These are phyloP conservation scores for Crenichthys baileyi DNA, from an alignment of 2,797 vertebrate species.

Conservation along the genomic window DNA sequence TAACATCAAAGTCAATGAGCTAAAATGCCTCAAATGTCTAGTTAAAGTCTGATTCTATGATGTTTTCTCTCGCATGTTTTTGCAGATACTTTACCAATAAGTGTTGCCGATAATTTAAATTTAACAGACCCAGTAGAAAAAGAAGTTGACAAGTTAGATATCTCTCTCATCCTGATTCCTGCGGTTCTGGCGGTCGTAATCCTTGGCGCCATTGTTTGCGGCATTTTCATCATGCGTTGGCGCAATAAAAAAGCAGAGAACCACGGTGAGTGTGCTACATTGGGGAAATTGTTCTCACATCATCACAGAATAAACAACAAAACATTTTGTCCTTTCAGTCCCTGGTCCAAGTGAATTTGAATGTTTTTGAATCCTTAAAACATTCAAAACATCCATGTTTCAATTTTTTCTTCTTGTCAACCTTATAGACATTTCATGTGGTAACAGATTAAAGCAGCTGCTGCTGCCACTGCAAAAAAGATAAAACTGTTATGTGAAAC, in stretches of 20 bases:
- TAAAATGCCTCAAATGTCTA: neutral
- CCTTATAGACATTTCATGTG: neutral
- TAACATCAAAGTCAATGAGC: neutral
- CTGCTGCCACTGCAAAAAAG: neutral
- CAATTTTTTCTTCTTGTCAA: neutral
- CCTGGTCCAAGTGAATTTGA: neutral
- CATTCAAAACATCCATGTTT: neutral
- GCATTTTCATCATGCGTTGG: constrained; percentile 52
- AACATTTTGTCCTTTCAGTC: neutral
- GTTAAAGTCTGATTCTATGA: neutral
- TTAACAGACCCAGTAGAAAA: accelerated
- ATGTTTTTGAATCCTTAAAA: neutral
- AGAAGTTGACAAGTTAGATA: accelerated
- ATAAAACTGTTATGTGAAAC: too few relatives aligned
- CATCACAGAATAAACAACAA: neutral
- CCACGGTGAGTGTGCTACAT: constrained; percentile 43
- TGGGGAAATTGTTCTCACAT: neutral
- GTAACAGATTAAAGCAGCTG: neutral
- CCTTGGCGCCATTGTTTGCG: constrained; percentile 50
- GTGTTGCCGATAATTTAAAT: neutral
- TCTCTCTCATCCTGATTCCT: constrained; percentile 60
- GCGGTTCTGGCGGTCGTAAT: constrained; percentile 62
- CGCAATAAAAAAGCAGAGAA: constrained; percentile 31
- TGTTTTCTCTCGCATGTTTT: neutral
- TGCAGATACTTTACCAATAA: neutral